Evolutionary conservation across 2,888 invertebrate genomes (phyloP).

Genomic region (Protonemura montana): DNA sequence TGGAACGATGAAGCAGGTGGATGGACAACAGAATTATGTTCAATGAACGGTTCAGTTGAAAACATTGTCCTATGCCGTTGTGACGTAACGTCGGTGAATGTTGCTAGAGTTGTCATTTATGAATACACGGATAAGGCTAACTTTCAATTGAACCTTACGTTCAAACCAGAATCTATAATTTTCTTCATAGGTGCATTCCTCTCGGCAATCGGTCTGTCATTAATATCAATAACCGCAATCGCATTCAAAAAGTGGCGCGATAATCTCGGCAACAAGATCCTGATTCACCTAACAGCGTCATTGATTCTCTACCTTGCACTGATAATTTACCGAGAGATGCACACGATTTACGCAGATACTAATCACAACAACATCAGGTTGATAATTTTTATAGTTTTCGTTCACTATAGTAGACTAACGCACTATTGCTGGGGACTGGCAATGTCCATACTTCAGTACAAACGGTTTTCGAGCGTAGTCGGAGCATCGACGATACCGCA

Average conservation of each 20-base stretch:
- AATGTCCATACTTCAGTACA: conserved; percentile 9
- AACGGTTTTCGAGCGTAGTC: not conserved
- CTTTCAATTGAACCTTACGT: not conserved
- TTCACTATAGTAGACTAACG: not conserved
- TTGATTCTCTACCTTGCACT: not conserved
- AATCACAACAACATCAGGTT: not conserved
- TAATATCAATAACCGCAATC: not conserved
- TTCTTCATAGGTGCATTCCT: not conserved
- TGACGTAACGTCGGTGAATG: not conserved
- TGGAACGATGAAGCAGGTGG: not conserved
- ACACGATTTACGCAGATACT: not conserved
- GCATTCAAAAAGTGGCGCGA: not conserved
- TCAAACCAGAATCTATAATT: not conserved
- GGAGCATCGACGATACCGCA: not conserved
- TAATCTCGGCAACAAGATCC: not conserved
- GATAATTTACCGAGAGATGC: not conserved
- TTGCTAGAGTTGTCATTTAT: not conserved
- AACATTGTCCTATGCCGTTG: not conserved
- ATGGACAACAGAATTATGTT: not conserved
- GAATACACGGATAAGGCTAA: not conserved
- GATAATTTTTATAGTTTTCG: not conserved
- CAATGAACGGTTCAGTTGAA: not conserved
- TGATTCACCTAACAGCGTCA: not conserved
- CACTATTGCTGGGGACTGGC: conserved; percentile 1
- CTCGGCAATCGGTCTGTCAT: not conserved